These are phyloP conservation scores for Raphicerus campestris DNA, from an alignment of 2,113 vertebrate species.

Conservation along the genomic window DNA sequence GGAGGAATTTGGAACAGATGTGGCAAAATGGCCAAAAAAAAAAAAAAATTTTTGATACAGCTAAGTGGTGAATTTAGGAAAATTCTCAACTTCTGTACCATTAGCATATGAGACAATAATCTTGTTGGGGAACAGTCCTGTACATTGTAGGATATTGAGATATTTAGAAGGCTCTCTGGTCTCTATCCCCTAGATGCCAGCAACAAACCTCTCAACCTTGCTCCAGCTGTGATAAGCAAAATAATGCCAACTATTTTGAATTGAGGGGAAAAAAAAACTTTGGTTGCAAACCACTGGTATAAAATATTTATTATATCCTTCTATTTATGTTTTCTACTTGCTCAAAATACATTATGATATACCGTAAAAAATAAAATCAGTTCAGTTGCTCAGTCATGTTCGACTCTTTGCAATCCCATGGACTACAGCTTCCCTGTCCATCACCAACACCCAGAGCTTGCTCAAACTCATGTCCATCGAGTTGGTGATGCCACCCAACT, in stretches of 20 bases:
- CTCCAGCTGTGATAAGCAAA: background rate
- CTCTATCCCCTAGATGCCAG: constrained; percentile 27
- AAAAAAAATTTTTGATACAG: no score
- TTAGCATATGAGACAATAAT: background rate
- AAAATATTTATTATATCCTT: background rate
- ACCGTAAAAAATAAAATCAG: background rate
- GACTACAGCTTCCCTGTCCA: background rate
- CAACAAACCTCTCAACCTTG: background rate
- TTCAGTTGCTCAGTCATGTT: background rate
- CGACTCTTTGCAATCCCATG: background rate
- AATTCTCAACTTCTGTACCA: background rate
- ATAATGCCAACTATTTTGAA: background rate
- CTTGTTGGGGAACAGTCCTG: background rate
- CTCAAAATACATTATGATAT: background rate
- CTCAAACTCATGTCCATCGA: background rate
- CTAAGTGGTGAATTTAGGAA: background rate
- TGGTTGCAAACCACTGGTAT: background rate
- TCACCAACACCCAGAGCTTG: background rate
- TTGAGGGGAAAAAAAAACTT: background rate
- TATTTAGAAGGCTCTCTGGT: background rate
- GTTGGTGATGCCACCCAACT: background rate
- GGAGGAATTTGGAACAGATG: background rate
- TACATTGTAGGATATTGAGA: background rate
- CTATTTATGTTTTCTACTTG: background rate
- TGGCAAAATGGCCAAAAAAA: background rate